phyloP scores from a whole-genome alignment of 2,888 invertebrate genomes.

The Oscheius myriophilus region DNA sequence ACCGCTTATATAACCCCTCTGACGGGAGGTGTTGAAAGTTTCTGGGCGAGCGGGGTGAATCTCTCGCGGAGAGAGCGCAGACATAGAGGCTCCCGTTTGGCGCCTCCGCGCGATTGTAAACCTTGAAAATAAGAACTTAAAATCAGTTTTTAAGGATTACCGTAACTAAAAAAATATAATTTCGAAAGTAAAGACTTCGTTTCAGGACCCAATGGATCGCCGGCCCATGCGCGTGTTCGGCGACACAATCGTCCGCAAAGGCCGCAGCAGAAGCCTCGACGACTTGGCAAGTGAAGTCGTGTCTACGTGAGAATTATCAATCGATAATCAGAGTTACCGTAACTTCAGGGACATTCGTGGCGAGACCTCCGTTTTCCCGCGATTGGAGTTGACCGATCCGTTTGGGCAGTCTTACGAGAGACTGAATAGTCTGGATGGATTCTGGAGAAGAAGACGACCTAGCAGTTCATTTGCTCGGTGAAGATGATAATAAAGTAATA shows the following conservation, averaged over 20 bases:
- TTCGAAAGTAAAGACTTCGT: too few species aligned
- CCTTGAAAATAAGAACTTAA: too few species aligned
- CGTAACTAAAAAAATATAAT: too few species aligned
- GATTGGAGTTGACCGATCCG: conserved; percentile 50
- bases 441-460: conserved; percentile 49
- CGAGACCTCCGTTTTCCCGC: conserved; percentile 42
- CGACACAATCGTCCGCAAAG: conserved; percentile 49
- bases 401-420: conserved; percentile 60
- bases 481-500: background rate
- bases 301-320: conserved; percentile 38
- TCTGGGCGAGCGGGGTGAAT: too few species aligned
- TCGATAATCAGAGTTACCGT: background rate
- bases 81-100: too few species aligned
- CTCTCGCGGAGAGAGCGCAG: too few species aligned
- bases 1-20: too few species aligned
- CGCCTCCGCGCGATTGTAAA: too few species aligned
- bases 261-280: conserved; percentile 50
- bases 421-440: conserved; percentile 55
- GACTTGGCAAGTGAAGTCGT: conserved; percentile 48
- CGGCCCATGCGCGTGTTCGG: conserved; percentile 53
- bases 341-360: conserved; percentile 11
- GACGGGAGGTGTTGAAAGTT: too few species aligned
- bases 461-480: conserved; percentile 18
- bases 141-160: too few species aligned
- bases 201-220: conserved; percentile 45